These are phyloP conservation scores for Pachymerium ferrugineum DNA, from an alignment of 2,888 invertebrate species.

Conservation along the genomic window DNA sequence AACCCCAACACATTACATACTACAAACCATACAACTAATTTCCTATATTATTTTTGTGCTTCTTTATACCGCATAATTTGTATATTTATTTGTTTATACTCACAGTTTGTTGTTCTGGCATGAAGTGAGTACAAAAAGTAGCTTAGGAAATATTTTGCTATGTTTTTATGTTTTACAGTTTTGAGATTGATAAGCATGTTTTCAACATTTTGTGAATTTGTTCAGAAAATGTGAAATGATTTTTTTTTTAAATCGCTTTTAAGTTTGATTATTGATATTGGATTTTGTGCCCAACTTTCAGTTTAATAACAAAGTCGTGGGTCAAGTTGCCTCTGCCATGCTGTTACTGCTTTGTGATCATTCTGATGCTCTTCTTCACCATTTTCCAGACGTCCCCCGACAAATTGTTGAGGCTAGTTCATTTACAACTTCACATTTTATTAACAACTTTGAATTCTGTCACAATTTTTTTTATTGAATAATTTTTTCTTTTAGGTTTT, in stretches of 20 bases:
- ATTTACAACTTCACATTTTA: not conserved
- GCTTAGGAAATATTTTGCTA: too few species aligned
- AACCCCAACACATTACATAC: too few species aligned
- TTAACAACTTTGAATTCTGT: too few species aligned
- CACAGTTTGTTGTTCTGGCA: too few species aligned
- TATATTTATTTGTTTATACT: too few species aligned
- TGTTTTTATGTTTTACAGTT: too few species aligned
- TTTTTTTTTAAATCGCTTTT: not conserved
- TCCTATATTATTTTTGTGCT: too few species aligned
- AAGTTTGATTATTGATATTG: not conserved
- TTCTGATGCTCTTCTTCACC: conserved; percentile 62
- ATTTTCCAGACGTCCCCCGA: conserved; percentile 67
- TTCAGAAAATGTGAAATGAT: not conserved
- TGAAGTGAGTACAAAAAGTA: too few species aligned
- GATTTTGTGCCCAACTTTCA: conserved; percentile 48
- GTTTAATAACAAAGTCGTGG: conserved; percentile 74
- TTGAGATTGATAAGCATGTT: too few species aligned
- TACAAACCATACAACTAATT: too few species aligned
- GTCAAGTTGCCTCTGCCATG: conserved; percentile 77
- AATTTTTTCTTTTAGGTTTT: conserved; percentile 46
- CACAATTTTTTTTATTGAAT: not conserved
- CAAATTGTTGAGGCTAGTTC: conserved; percentile 54
- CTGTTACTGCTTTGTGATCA: conserved; percentile 72
- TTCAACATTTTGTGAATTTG: too few species aligned
- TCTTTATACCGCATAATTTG: too few species aligned